A percentile compares a stretch with the other conserved stretches of the same genome.
Conservation (phyloP, 2,113 vertebrate species). For the Lepidiolamprologus cunningtoni region DNA sequence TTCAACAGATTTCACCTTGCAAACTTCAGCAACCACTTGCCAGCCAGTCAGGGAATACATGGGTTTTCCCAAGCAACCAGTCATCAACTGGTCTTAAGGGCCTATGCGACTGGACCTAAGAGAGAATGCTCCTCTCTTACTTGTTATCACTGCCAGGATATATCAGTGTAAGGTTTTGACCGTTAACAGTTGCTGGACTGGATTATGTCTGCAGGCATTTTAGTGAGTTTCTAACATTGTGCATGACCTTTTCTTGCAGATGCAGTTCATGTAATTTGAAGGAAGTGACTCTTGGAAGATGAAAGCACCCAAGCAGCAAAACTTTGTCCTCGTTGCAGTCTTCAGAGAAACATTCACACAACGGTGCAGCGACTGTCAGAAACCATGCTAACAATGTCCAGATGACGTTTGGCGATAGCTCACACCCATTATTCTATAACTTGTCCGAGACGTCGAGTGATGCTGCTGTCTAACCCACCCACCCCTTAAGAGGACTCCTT, state of each 20-base stretch:
- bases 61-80: not conserved
- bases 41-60: not conserved
- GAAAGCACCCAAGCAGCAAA: slow-evolving; percentile 76
- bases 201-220: not conserved
- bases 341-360: slow-evolving; percentile 70
- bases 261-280: slow-evolving; percentile 97
- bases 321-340: slow-evolving; percentile 79
- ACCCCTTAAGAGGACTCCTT: slow-evolving; percentile 58
- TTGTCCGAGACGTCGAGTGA: slow-evolving; percentile 73
- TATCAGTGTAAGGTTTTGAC: not conserved
- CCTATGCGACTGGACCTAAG: not conserved
- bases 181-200: not conserved
- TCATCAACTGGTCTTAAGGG: not conserved
- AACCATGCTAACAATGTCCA: slow-evolving; percentile 55
- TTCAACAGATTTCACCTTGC: not conserved
- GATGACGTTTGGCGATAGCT: slow-evolving; percentile 43
- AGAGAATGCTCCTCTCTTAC: not conserved
- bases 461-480: slow-evolving; percentile 71
- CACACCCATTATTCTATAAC: slow-evolving; percentile 62
- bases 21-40: not conserved
- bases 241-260: slow-evolving; percentile 67
- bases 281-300: slow-evolving; percentile 73
- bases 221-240: not conserved
- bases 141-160: not conserved
- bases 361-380: slow-evolving; percentile 48